These are phyloP conservation scores for Cryptophagus acutangulus DNA, from an alignment of 2,888 invertebrate genomes.

Conservation along the genomic window DNA sequence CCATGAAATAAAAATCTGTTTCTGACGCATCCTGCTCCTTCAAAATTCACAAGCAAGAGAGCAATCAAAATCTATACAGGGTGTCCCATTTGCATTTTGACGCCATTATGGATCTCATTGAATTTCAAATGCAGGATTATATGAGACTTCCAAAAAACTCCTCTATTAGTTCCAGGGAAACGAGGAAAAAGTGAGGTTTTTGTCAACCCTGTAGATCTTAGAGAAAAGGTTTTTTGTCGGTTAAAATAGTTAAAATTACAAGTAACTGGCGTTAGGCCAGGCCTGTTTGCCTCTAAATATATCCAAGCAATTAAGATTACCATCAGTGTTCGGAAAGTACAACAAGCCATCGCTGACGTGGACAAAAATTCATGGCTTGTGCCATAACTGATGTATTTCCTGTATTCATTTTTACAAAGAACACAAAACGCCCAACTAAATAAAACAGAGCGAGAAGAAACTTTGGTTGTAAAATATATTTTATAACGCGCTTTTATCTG, in stretches of 20 bases:
- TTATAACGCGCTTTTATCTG: constrained; percentile 4
- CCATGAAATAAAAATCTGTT: too few species aligned
- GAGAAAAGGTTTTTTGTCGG: background rate
- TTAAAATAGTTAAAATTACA: constrained; percentile 6
- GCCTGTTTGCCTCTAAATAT: background rate
- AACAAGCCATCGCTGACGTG: constrained; percentile 4
- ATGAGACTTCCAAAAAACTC: too few species aligned
- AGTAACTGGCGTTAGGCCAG: background rate
- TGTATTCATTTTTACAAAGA: background rate
- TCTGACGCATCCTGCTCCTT: too few species aligned
- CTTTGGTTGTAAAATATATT: constrained; percentile 9
- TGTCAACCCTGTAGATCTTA: too few species aligned
- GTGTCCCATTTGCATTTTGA: too few species aligned
- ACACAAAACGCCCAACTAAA: constrained; percentile 2
- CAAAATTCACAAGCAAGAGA: too few species aligned
- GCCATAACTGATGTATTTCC: constrained; percentile 6
- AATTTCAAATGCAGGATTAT: too few species aligned
- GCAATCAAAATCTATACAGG: too few species aligned
- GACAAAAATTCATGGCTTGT: background rate
- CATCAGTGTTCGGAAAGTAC: constrained; percentile 4
- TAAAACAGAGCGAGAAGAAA: background rate
- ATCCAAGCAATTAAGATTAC: constrained; percentile 4
- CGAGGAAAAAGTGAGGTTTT: too few species aligned
- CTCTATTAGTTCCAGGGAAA: too few species aligned
- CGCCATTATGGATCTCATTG: too few species aligned